A percentile compares a stretch with the other conserved stretches of the same genome.
These are phyloP conservation scores for Sylvia atricapilla DNA, from an alignment of 2,113 vertebrate genomes.

Conservation along the genomic window DNA sequence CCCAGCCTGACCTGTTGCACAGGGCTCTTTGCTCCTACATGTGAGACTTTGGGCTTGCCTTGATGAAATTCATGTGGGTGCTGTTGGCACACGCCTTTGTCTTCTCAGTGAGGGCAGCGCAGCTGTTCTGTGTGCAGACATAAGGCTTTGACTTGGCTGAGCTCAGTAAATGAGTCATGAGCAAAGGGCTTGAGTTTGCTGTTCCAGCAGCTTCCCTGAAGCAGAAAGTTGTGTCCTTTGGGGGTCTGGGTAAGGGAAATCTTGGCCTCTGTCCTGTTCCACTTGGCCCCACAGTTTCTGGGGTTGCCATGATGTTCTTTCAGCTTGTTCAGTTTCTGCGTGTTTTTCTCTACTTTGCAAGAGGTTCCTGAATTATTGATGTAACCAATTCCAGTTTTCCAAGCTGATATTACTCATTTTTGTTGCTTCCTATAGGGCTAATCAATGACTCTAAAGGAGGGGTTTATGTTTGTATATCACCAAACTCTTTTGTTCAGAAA, in stretches of 20 bases:
- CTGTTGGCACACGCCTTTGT: not conserved
- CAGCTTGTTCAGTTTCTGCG: not conserved
- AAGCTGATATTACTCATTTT: not conserved
- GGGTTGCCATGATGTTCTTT: not conserved
- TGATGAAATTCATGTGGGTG: not conserved
- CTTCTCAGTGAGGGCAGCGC: not conserved
- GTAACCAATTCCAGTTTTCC: not conserved
- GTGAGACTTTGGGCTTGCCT: not conserved
- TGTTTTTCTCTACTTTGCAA: not conserved
- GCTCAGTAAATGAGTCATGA: not conserved
- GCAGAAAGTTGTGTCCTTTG: not conserved
- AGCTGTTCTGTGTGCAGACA: not conserved
- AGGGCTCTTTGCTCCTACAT: not conserved
- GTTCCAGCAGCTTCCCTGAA: not conserved
- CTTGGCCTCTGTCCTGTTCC: not conserved
- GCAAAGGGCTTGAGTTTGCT: not conserved
- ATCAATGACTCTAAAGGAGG: not conserved
- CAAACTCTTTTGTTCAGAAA: not conserved
- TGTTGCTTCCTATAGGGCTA: not conserved
- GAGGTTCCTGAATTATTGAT: not conserved
- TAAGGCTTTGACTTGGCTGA: not conserved
- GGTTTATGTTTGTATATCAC: not conserved
- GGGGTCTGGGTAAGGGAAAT: not conserved
- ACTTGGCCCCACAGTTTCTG: not conserved
- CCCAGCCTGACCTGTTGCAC: not conserved